Evolutionary conservation across 2,113 vertebrate genomes (phyloP), one percentile per base, ranked within the genome.

Genomic region (Cepphus grylle): DNA sequence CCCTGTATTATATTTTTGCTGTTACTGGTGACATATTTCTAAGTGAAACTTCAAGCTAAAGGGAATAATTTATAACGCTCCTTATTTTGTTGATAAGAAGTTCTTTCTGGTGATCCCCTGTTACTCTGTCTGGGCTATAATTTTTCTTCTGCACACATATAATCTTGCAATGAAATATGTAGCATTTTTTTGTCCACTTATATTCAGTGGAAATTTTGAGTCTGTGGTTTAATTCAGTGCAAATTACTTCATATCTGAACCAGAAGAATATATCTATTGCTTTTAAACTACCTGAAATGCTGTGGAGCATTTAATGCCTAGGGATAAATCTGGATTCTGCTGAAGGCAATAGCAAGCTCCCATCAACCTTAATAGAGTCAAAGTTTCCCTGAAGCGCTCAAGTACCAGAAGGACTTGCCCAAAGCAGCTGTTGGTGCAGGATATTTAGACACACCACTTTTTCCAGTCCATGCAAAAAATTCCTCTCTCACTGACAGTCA

Each of bases 51-150:
- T 89, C 71, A 93, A 90, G 53, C 14, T 82, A 89, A 89, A 96
- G 55, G 30, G 70, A 97, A 95, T 88, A 89, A 93, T 87, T 95
- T 90, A 89, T 91, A 86, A 55, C 66, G 17, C 56, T 78, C 29
- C 26, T 76, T 79, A 73, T 87, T 95, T 70, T 91, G 66, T 80
- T 58, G 22, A 29, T 80, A 82, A 50, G 42, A 84, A 95, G 21
- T 78, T 70, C 42, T 70, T 90, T 78, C 84, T 85, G 38, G 62
- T 52, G 32, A 94, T 94, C 70, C 23, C 72, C 56, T 91, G 18
- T 55, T 80, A 70, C 26, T 70, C 43, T 66, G 10, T 49, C 18
- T 89, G 49, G 32, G 11, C 36, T 73, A 47, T 59, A 62, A 58
- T 80, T 93, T 91, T 69, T 67, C 25, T 70, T 86, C 29, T 50